Base-by-base conservation (phyloP, 2,888 invertebrate genomes). In the Agrochola lota region DNA sequence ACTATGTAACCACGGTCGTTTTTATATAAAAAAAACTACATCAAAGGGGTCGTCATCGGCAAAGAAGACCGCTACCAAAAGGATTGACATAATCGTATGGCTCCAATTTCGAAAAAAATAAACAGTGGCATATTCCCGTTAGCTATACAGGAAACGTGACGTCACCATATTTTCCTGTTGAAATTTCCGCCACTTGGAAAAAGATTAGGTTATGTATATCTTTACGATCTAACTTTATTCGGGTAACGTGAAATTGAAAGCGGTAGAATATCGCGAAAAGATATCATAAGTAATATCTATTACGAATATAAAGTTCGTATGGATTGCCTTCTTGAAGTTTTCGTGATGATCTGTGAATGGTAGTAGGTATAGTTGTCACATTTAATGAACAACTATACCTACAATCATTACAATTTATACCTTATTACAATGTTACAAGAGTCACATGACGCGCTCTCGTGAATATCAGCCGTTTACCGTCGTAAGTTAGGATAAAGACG, bases 171-270 rank as follows among this genome's bases (percentile, higher is more conserved):
- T 85, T 87, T 86, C 83, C 87, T 80, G 81, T 85, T 77, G 73
- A 86, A 86, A 88, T 85, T 87, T 89, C 89, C 89, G 88, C 73
- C 85, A 86, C 81, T 87, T 83, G 80, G 78, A 82, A 84, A 79
- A 84, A 83, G 81, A 89, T 85, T 86, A 88, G 78, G 81, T 86
- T 84, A 83, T 81, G 75, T 86, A 85, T 86, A 80, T 85, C 77
- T 87, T 84, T 83, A 88, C 81, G 81, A 83, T 83, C 76, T 78
- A 71, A 80, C 81, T 78, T 87, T 81, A 78, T 81, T 73, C 62
- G 69, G 79, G 71, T 60, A 64, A 59, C 66, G 75, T 78, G 72
- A 62, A 77, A 77, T 70, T 82, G 62, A 78, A 85, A 62, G 73
- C 52, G 69, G 59, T 69, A 78, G 80, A 81, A 84, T 83, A 85